Percentiles rank a stretch among this genome's conserved stretches.
Evolutionary conservation across 1,140 invertebrate species (phyloP).

Genomic region (Drosophila sproati): DNA sequence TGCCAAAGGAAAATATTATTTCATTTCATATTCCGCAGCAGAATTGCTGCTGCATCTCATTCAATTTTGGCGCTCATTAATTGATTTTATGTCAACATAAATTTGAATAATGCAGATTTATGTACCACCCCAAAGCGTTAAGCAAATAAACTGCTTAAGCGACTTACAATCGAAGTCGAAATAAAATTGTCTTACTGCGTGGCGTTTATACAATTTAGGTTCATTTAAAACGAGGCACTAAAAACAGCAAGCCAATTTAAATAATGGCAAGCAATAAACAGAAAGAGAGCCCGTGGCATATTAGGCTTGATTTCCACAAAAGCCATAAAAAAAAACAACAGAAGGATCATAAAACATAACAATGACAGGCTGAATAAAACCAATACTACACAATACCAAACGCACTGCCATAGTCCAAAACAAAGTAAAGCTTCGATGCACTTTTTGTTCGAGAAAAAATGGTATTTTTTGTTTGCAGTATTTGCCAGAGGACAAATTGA

Average conservation of each 20-base stretch:
- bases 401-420: slow-evolving; percentile 11
- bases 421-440: slow-evolving; percentile 12
- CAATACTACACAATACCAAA: slow-evolving; percentile 1
- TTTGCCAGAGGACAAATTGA: neutral
- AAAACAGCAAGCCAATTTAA: slow-evolving; percentile 25
- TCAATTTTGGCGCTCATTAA: neutral
- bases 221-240: slow-evolving; percentile 22
- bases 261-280: slow-evolving; percentile 41
- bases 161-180: slow-evolving; percentile 48
- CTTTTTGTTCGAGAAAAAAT: slow-evolving; percentile 15
- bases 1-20: neutral
- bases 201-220: slow-evolving; percentile 27
- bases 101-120: slow-evolving; percentile 10
- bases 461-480: neutral
- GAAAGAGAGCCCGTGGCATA: slow-evolving; percentile 19
- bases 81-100: slow-evolving; percentile 14
- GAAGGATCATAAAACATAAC: neutral
- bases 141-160: slow-evolving; percentile 21
- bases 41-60: neutral
- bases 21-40: neutral
- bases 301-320: slow-evolving; percentile 59
- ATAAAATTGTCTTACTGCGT: slow-evolving; percentile 45
- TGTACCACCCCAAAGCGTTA: neutral
- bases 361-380: slow-evolving; percentile 14
- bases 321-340: slow-evolving; percentile 19